phyloP scores from a whole-genome alignment of 1,140 invertebrate genomes.

The Halyomorpha halys region DNA sequence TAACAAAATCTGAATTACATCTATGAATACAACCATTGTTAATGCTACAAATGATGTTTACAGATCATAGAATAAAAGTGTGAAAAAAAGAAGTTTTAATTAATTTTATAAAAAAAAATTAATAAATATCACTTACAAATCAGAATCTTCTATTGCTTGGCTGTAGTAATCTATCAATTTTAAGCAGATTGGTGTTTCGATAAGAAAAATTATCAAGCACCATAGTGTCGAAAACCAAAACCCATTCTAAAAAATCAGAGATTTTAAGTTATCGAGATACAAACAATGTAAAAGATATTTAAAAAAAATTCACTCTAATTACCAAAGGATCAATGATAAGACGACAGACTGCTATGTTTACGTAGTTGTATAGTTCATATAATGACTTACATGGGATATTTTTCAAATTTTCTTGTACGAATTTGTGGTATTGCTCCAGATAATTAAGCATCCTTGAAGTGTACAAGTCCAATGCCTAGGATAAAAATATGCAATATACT shows the following conservation, averaged over 20 bases:
- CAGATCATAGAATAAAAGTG: neutral
- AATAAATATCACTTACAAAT: neutral
- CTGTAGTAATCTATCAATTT: slow-evolving; percentile 31
- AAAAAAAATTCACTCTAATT: slow-evolving; percentile 27
- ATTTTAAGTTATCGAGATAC: neutral
- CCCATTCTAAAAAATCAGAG: slow-evolving; percentile 40
- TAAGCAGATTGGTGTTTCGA: slow-evolving; percentile 35
- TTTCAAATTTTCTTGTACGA: slow-evolving; percentile 31
- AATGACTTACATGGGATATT: slow-evolving; percentile 59
- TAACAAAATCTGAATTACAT: no score
- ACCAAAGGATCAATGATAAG: slow-evolving; percentile 60
- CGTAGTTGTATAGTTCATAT: slow-evolving; percentile 52
- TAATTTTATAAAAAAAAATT: neutral
- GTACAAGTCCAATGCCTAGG: slow-evolving; percentile 50
- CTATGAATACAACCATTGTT: no score
- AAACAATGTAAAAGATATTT: no score
- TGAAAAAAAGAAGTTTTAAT: neutral
- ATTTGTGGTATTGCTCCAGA: slow-evolving; percentile 47
- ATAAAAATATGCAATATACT: slow-evolving; percentile 16
- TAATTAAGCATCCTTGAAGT: slow-evolving; percentile 49
- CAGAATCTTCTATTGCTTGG: slow-evolving; percentile 14
- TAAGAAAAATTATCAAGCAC: slow-evolving; percentile 36
- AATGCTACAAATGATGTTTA: no score
- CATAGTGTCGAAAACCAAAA: slow-evolving; percentile 45
- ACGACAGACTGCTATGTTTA: slow-evolving; percentile 42